Percentiles rank a stretch among this genome's conserved stretches.
These are phyloP conservation scores for Fundulus diaphanus DNA, from an alignment of 2,797 vertebrate genomes.

Conservation along the genomic window DNA sequence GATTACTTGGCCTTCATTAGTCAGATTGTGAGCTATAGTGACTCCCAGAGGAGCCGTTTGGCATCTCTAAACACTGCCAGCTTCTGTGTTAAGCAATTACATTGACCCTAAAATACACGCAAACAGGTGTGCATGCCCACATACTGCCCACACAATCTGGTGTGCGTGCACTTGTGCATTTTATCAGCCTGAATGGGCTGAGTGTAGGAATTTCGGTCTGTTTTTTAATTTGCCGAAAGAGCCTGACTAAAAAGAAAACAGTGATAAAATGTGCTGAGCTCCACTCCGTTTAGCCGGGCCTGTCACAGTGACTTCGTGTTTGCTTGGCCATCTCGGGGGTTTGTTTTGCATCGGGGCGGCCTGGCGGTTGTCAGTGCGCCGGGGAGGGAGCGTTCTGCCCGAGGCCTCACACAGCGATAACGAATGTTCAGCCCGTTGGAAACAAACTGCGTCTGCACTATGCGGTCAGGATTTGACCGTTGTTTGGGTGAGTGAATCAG, in stretches of 20 bases:
- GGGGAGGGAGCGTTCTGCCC: constrained; percentile 74
- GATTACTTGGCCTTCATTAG: constrained; percentile 79
- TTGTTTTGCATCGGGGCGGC: constrained; percentile 72
- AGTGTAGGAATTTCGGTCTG: constrained; percentile 48
- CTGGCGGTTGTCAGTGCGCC: constrained; percentile 60
- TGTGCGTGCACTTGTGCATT: not conserved
- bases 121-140: constrained; percentile 58
- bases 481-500: constrained; percentile 73
- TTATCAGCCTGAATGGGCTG: constrained; percentile 53
- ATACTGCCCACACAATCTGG: constrained; percentile 9
- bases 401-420: constrained; percentile 77
- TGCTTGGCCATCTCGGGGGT: constrained; percentile 59
- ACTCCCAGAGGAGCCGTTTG: constrained; percentile 73
- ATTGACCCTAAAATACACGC: constrained; percentile 61
- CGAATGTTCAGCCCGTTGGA: constrained; percentile 70
- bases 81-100: constrained; percentile 66
- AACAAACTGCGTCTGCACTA: constrained; percentile 68
- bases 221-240: constrained; percentile 47
- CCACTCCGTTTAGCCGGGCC: constrained; percentile 46
- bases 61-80: constrained; percentile 61
- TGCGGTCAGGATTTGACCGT: constrained; percentile 58
- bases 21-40: constrained; percentile 74
- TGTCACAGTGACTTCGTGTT: constrained; percentile 70
- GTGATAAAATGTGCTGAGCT: constrained; percentile 72
- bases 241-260: constrained; percentile 61